Conservation (phyloP, 2,113 vertebrate species). For the Psilopogon haemacephalus region DNA sequence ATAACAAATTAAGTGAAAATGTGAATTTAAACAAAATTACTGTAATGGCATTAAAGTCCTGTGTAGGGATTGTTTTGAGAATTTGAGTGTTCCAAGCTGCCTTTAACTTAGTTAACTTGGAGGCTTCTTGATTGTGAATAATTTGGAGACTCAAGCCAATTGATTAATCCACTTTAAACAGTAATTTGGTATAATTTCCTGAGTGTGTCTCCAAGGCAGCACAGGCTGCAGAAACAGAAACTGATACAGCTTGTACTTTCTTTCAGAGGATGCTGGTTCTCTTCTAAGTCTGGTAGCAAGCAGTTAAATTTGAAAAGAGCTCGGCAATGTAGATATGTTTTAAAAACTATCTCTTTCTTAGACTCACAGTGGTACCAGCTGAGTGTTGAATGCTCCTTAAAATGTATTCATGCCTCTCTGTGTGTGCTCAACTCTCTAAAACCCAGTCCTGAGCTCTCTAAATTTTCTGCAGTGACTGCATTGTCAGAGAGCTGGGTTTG, state of each 20-base stretch:
- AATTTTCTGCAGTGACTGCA: not conserved
- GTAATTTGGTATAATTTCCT: not conserved
- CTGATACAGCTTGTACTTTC: not conserved
- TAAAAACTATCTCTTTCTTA: not conserved
- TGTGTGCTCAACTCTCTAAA: not conserved
- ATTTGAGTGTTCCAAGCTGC: not conserved
- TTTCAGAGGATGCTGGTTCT: not conserved
- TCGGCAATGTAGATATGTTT: not conserved
- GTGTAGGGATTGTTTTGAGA: not conserved
- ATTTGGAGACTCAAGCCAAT: not conserved
- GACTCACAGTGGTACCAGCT: not conserved
- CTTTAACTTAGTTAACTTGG: slow-evolving; percentile 1
- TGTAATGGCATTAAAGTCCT: not conserved
- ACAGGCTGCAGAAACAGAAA: not conserved
- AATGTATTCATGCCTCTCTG: not conserved
- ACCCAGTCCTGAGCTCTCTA: not conserved
- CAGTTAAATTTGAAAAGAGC: not conserved
- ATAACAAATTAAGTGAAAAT: not conserved
- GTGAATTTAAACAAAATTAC: not conserved
- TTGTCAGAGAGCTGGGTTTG: not conserved
- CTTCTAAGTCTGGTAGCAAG: not conserved
- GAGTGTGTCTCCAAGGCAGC: not conserved
- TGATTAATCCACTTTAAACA: slow-evolving; percentile 13
- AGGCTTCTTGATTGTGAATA: not conserved
- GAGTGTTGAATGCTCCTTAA: not conserved